phyloP scores from a whole-genome alignment of 2,888 invertebrate genomes.

The Drosophila putrida region DNA sequence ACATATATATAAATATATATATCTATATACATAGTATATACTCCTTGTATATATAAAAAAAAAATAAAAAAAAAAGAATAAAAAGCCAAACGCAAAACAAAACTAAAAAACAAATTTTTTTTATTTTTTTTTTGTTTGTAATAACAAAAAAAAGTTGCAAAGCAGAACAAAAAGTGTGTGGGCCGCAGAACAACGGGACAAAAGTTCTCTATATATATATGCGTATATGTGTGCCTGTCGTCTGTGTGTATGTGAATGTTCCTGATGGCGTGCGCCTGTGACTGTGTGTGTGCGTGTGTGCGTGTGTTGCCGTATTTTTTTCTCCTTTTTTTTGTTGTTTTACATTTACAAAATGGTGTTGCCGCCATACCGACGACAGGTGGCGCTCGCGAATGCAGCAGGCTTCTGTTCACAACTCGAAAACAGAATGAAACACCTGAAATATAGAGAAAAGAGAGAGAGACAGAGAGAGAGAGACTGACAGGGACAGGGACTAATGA shows the following conservation, averaged over 20 bases:
- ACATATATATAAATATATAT: slow-evolving; percentile 20
- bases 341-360: slow-evolving; percentile 10
- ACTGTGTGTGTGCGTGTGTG: slow-evolving; percentile 4
- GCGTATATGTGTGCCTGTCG: slow-evolving; percentile 17
- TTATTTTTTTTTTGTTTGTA: slow-evolving; percentile 73
- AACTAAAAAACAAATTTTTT: slow-evolving; percentile 62
- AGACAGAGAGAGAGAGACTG: slow-evolving; percentile 34
- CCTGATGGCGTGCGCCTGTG: slow-evolving; percentile 13
- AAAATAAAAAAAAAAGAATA: slow-evolving; percentile 43
- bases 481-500: slow-evolving; percentile 35
- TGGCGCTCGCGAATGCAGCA: slow-evolving; percentile 40
- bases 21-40: slow-evolving; percentile 32
- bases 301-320: slow-evolving; percentile 6
- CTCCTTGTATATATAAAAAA: slow-evolving; percentile 39
- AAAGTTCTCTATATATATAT: slow-evolving; percentile 46
- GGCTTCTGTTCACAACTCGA: slow-evolving; percentile 34
- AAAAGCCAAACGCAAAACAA: slow-evolving; percentile 69
- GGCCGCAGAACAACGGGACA: slow-evolving; percentile 48
- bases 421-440: neutral
- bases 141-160: slow-evolving; percentile 44
- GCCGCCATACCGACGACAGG: slow-evolving; percentile 26
- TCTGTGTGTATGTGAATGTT: slow-evolving; percentile 13
- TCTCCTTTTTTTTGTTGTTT: slow-evolving; percentile 20
- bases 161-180: slow-evolving; percentile 21
- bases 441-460: slow-evolving; percentile 16